A percentile compares a stretch with the other conserved stretches of the same genome.
Conservation (phyloP, 2,113 vertebrate genomes). For the Todiramphus saurophagus region DNA sequence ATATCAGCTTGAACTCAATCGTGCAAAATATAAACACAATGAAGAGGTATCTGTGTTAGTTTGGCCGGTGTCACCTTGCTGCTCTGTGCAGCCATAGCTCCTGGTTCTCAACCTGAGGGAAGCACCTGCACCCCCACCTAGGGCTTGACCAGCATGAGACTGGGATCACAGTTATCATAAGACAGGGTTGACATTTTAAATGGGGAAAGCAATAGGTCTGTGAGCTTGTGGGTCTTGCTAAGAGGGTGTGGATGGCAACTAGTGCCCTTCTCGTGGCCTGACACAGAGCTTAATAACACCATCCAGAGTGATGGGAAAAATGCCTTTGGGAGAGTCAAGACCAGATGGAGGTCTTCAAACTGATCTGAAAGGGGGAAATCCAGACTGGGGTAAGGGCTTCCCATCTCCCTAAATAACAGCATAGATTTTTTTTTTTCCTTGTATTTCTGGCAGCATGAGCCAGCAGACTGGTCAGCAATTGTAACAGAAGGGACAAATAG, state of each 20-base stretch:
- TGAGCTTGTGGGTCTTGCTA: not conserved
- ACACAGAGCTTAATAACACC: not conserved
- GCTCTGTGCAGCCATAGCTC: not conserved
- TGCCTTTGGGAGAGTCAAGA: not conserved
- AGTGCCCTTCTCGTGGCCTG: not conserved
- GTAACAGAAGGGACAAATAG: not conserved
- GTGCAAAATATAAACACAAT: not conserved
- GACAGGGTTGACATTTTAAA: not conserved
- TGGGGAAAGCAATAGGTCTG: not conserved
- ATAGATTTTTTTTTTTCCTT: not conserved
- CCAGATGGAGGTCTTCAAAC: not conserved
- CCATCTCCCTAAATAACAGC: not conserved
- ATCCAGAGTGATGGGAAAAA: not conserved
- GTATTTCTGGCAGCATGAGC: not conserved
- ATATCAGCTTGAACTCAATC: not conserved
- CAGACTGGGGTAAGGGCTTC: not conserved
- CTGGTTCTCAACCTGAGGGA: not conserved
- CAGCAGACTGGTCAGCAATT: not conserved
- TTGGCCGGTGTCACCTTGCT: not conserved
- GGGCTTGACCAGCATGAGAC: not conserved
- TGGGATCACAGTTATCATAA: rapidly evolving
- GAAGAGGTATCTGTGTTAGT: not conserved
- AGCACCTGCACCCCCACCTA: not conserved
- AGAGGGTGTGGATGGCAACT: not conserved
- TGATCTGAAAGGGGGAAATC: not conserved